Evolutionary conservation across 2,113 vertebrate species (phyloP), one percentile per base, ranked within the genome.

Genomic region (Heteronetta atricapilla): DNA sequence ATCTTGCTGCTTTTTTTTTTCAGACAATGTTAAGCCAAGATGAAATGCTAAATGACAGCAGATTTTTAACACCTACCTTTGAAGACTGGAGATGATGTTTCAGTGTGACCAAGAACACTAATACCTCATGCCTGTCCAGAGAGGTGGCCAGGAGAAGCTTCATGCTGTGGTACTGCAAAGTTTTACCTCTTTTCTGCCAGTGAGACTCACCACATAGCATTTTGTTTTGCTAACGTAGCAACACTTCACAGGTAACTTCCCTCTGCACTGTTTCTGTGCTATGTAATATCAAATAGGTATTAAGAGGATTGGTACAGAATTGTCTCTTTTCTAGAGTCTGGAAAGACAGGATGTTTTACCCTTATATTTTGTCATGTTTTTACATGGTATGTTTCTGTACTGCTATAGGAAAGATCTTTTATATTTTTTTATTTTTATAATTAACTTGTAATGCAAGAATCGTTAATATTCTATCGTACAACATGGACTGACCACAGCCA

Each of bases 11-110:
- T 96, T 84, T 94, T 97, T 94, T 97, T 21, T 98, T 98, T 44
- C 98, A 99, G 99, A 98, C 98, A 0, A 98, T 99, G 97, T 96
- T 99, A 86, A 98, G 98, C 95, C 98, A 97, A 88, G 99, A 99
- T 73, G 98, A 99, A 96, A 96, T 98, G 88, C 97, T 98, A 96
- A 98, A 98, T 13, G 98, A 99, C 96, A 97, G 97, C 96, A 96
- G 95, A 91, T 97, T 98, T 89, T 95, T 98, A 91, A 94, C 97
- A 89, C 98, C 98, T 5, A 92, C 96, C 31, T 96, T 95, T 83
- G 98, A 98, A 50, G 96, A 97, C 72, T 97, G 94, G 96, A 96
- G 94, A 95, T 98, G 97, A 98, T 91, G 75, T 53, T 82, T 73
- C 95, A 85, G 82, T 59, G 1, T 38, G 90, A 90, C 93, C 78